A percentile compares a stretch with the other conserved stretches of the same genome.
These are phyloP conservation scores for Sinodicranocentrus sp. DNA, from an alignment of 2,888 invertebrate genomes.

Conservation along the genomic window DNA sequence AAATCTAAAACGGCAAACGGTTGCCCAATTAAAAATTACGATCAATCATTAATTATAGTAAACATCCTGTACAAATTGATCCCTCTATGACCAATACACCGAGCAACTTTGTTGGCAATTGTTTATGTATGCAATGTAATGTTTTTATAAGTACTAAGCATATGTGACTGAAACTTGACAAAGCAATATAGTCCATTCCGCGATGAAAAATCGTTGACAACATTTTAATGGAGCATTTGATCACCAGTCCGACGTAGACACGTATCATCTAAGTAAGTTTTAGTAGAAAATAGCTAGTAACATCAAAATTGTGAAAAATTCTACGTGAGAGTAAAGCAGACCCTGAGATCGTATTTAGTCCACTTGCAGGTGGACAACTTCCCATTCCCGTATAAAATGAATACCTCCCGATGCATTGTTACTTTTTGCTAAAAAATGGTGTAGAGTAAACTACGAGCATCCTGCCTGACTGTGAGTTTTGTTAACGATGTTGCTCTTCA, in stretches of 20 bases:
- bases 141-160: slow-evolving; percentile 47
- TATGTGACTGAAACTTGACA: slow-evolving; percentile 38
- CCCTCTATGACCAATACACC: slow-evolving; percentile 18
- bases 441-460: not conserved
- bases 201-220: no score
- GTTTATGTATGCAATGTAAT: slow-evolving; percentile 9
- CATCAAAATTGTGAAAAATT: not conserved
- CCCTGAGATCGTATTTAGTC: not conserved
- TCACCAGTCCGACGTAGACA: no score
- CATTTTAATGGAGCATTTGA: no score
- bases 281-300: not conserved
- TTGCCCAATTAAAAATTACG: slow-evolving; percentile 52
- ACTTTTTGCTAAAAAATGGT: not conserved
- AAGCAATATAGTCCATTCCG: not conserved
- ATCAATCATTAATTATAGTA: slow-evolving; percentile 28
- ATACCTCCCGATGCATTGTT: slow-evolving; percentile 1
- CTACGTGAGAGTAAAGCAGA: not conserved
- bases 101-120: slow-evolving; percentile 19
- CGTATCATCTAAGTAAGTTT: no score
- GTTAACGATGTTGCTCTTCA: no score
- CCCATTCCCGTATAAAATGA: not conserved
- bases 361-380: not conserved
- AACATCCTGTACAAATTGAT: slow-evolving; percentile 23
- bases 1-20: not conserved
- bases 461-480: not conserved